Base-by-base conservation (phyloP, 1,140 invertebrate species). In the Solenopsis invicta region DNA sequence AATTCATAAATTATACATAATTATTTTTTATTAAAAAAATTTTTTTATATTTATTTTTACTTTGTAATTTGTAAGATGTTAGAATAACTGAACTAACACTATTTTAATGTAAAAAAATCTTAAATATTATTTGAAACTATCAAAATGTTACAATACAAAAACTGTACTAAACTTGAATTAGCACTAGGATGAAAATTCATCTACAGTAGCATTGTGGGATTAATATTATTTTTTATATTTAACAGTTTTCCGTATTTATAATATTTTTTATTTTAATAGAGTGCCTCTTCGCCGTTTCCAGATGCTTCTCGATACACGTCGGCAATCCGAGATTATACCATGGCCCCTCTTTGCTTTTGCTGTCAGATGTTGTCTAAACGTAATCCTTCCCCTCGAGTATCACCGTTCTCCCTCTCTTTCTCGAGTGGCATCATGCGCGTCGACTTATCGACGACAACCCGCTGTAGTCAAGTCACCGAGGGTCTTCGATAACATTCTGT, bases 371-470 rank as follows among this genome's bases (percentile, higher is more conserved):
- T 77, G 59, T 76, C 74, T 64, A 85, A 77, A 85, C 74, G 74
- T 84, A 84, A 85, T 78, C 82, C 82, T 66, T 71, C 45, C 41
- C 80, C 18, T 34, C 41, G 67, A 74, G 41, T 18, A 72, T 16
- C 37, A 41, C n/a, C n/a, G 67, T n/a, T 48, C 50, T 72, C 37
- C 16, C 69, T 45, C 9, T 41, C 10, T 41, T 34, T 54, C 24
- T 16, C 41, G 12, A 87, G 16, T 18, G 77, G 37, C 78, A 64
- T 21, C 45, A 85, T 18, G 16, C 48, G 48, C 34, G 74, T 62
- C 52, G 85, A 87, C 77, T 89, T 90, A 90, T 89, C 85, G 85
- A 84, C 77, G 72, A 89, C 13, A 82, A 59, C 54, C 9, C n/a
- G 54, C 18, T 50, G 41, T 21, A 77, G 61, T 48, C 45, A 62